Evolutionary conservation across 2,797 vertebrate species (phyloP).

Genomic region (Babyrousa celebensis): DNA sequence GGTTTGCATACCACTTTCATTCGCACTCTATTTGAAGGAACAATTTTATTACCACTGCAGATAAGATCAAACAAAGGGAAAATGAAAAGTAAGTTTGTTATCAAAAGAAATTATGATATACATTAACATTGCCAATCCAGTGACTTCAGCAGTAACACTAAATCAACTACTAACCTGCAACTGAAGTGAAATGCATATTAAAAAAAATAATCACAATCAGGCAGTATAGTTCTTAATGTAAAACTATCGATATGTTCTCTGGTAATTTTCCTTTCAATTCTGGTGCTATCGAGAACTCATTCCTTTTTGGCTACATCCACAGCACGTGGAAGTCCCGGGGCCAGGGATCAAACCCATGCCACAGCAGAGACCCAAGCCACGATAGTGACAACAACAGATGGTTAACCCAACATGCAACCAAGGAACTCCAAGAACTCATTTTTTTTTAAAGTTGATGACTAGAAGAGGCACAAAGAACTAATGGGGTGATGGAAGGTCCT

Average conservation of each 20-base stretch:
- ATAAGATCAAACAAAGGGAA: constrained; percentile 35
- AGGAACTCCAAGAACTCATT: too few relatives aligned
- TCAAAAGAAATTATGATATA: constrained; percentile 59
- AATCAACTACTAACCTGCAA: background rate
- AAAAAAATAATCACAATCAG: background rate
- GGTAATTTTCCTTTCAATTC: constrained; percentile 25
- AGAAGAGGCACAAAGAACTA: background rate
- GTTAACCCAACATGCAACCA: too few relatives aligned
- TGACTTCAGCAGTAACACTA: constrained; percentile 45
- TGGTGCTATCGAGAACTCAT: background rate
- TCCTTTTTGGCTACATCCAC: too few relatives aligned
- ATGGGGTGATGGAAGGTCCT: background rate
- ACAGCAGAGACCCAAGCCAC: too few relatives aligned
- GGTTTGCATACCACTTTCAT: background rate
- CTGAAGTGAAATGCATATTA: constrained; percentile 2
- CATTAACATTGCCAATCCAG: constrained; percentile 34
- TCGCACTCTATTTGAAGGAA: constrained; percentile 25
- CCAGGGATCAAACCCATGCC: too few relatives aligned
- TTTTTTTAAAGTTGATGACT: background rate
- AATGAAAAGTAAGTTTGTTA: constrained; percentile 61
- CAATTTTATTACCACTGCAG: constrained; percentile 32
- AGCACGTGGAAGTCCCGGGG: too few relatives aligned
- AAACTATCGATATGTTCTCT: background rate
- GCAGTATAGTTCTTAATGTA: background rate
- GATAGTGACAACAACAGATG: too few relatives aligned